Evolutionary conservation across 53 echinoderm and acorn worm genomes (phyloP).

Genomic region (Zoroaster sp.): DNA sequence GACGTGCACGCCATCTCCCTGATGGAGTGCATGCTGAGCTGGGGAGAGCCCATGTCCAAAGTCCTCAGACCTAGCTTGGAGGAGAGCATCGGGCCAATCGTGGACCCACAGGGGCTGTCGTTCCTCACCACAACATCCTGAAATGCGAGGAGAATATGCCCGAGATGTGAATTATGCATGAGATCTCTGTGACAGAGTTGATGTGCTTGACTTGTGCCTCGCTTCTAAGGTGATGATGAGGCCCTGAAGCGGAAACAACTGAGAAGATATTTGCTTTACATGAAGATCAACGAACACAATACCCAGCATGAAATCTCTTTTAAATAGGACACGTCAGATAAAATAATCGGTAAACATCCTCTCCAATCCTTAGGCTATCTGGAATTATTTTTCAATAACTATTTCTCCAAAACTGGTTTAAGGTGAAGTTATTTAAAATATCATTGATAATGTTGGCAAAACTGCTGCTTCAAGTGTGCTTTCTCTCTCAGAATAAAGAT

Average conservation of each 20-base stretch:
- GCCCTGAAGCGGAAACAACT: background rate
- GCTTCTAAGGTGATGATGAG: background rate
- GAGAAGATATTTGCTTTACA: too few species aligned
- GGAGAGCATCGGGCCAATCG: constrained; percentile 92
- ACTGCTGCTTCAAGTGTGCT: too few species aligned
- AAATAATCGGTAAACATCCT: too few species aligned
- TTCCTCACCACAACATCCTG: constrained; percentile 95
- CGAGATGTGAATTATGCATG: background rate
- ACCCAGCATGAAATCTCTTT: too few species aligned
- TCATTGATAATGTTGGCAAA: too few species aligned
- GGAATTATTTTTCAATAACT: too few species aligned
- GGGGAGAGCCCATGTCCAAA: constrained; percentile 86
- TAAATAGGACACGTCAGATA: too few species aligned
- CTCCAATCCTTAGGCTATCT: too few species aligned
- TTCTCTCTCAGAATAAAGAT: too few species aligned
- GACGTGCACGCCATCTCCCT: constrained; percentile 91
- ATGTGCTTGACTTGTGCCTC: background rate
- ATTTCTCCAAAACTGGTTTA: too few species aligned
- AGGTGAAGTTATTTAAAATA: too few species aligned
- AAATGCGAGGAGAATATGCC: background rate
- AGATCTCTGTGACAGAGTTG: background rate
- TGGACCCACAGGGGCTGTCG: constrained; percentile 93
- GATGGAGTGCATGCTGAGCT: constrained; percentile 96
- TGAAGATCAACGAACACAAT: too few species aligned
- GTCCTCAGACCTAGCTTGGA: constrained; percentile 90